Conservation (phyloP, 2,113 vertebrate genomes). For the Grus americana region DNA sequence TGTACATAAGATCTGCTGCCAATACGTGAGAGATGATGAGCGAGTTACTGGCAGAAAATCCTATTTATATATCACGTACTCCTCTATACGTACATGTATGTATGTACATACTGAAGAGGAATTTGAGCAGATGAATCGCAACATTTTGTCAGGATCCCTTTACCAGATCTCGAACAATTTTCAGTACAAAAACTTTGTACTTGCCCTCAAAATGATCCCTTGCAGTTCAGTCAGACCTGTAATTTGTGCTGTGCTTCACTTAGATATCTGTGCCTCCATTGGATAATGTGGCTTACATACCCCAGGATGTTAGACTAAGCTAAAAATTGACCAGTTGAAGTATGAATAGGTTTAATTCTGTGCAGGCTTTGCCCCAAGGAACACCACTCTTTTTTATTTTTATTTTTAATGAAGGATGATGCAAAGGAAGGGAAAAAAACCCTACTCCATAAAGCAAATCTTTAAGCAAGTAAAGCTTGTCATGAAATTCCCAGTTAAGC, state of each 20-base stretch:
- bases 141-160: not conserved
- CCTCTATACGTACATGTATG: not conserved
- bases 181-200: not conserved
- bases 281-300: not conserved
- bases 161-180: not conserved
- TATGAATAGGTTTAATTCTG: not conserved
- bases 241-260: not conserved
- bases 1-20: not conserved
- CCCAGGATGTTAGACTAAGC: not conserved
- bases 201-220: not conserved
- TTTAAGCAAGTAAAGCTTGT: not conserved
- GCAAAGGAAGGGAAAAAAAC: not conserved
- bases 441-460: not conserved
- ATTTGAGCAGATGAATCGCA: not conserved
- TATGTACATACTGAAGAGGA: not conserved
- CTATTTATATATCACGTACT: not conserved
- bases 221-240: not conserved
- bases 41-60: not conserved
- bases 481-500: not conserved
- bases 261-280: not conserved
- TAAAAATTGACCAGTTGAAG: not conserved
- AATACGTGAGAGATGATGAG: not conserved
- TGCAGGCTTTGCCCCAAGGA: not conserved
- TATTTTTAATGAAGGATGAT: not conserved
- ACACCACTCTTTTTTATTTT: not conserved